Conservation (phyloP, 2,888 invertebrate species). For the Amorpha juglandis region DNA sequence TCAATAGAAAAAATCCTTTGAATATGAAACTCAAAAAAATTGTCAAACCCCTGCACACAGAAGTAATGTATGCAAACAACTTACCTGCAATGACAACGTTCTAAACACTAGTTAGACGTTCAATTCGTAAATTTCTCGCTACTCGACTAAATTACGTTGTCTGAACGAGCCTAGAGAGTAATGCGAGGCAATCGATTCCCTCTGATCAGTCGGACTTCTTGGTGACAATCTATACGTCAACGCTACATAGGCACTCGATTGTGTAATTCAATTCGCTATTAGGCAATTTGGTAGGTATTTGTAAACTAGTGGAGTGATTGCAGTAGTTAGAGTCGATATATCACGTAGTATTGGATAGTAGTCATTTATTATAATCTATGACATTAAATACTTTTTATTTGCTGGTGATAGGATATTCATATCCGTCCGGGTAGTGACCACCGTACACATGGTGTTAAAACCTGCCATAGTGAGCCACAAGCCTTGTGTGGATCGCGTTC, state of each 20-base stretch:
- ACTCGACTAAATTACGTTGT: neutral
- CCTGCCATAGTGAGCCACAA: no score
- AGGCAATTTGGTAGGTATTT: slow-evolving; percentile 9
- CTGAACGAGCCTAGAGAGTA: neutral
- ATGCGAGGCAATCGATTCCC: neutral
- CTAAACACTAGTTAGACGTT: neutral
- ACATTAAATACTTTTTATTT: neutral
- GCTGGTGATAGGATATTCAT: no score
- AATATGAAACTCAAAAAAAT: no score
- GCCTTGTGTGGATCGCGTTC: no score
- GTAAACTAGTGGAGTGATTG: neutral
- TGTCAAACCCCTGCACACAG: neutral
- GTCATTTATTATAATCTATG: neutral
- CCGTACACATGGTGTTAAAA: no score
- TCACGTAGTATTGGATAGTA: no score
- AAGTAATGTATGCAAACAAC: neutral
- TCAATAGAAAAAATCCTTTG: no score
- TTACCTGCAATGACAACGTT: neutral
- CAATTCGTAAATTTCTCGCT: neutral
- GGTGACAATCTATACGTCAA: neutral
- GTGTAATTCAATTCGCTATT: neutral
- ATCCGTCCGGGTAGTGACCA: no score
- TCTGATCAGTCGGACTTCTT: neutral
- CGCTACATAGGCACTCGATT: neutral
- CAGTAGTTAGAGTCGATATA: neutral